A percentile compares a stretch with the other conserved stretches of the same genome.
phyloP scores from a whole-genome alignment of 2,797 vertebrate genomes.

The Etheostoma perlongum region DNA sequence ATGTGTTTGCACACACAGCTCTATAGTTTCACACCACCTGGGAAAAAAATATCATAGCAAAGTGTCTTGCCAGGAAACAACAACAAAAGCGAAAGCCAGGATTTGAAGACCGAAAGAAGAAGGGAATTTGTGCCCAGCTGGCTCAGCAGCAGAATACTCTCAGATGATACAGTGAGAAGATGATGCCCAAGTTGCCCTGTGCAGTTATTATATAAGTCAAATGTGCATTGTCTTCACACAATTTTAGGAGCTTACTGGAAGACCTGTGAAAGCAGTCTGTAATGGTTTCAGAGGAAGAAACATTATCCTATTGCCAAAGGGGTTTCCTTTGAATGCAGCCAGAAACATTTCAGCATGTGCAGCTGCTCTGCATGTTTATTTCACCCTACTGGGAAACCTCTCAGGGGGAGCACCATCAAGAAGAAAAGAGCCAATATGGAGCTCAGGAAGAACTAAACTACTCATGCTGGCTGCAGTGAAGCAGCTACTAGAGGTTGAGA shows the following conservation, averaged over 20 bases:
- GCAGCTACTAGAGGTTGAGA: constrained; percentile 34
- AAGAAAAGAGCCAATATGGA: constrained; percentile 24
- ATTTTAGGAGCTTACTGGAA: constrained; percentile 52
- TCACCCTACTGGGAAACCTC: constrained; percentile 47
- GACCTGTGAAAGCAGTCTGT: constrained; percentile 40
- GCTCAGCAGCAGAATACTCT: constrained; percentile 26
- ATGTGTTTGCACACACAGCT: constrained; percentile 57
- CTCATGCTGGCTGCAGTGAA: constrained; percentile 28
- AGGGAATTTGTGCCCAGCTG: constrained; percentile 49
- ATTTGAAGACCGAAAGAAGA: constrained; percentile 42
- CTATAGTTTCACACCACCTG: constrained; percentile 58
- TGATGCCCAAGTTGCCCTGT: constrained; percentile 30
- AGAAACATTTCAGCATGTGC: constrained; percentile 46
- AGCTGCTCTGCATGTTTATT: constrained; percentile 52
- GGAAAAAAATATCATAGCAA: constrained; percentile 59
- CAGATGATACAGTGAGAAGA: constrained; percentile 33
- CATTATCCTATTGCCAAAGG: constrained; percentile 41
- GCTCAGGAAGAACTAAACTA: constrained; percentile 31
- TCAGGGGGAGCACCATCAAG: constrained; percentile 27
- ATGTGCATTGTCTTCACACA: constrained; percentile 42
- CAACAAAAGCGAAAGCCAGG: constrained; percentile 49
- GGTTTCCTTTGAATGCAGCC: constrained; percentile 56
- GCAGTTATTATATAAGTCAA: constrained; percentile 39
- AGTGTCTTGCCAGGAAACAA: constrained; percentile 52
- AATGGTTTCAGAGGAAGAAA: constrained; percentile 42